phyloP scores from a whole-genome alignment of 2,113 vertebrate genomes.

The Coryphaenoides rupestris region DNA sequence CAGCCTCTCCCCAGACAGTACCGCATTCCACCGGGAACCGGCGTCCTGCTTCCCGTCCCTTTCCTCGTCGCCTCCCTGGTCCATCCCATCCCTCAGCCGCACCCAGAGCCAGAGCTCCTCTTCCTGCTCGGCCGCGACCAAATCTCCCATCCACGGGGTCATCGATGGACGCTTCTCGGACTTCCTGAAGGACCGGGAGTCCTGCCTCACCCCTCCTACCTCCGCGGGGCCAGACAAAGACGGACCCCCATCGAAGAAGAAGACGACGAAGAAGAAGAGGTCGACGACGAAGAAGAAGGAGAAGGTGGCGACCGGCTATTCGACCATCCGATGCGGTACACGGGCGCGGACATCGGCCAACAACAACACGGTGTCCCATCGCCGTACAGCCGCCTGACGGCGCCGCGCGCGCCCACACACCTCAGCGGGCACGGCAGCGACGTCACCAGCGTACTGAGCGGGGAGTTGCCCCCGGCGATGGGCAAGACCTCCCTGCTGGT shows the following conservation, averaged over 20 bases:
- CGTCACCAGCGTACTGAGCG: constrained; percentile 94
- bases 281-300: background rate
- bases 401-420: constrained; percentile 84
- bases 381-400: constrained; percentile 90
- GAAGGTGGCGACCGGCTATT: constrained; percentile 34
- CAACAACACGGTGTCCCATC: constrained; percentile 78
- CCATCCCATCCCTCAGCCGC: constrained; percentile 84
- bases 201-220: constrained; percentile 41
- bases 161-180: constrained; percentile 85
- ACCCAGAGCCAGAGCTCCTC: constrained; percentile 75
- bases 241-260: constrained; percentile 51
- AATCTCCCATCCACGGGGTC: constrained; percentile 76
- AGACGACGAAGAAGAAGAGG: no score
- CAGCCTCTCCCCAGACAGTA: constrained; percentile 80
- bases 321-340: no score
- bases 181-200: constrained; percentile 73
- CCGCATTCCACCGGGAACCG: constrained; percentile 75
- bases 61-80: constrained; percentile 74
- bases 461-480: constrained; percentile 95
- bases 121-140: constrained; percentile 71
- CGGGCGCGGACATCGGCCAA: background rate
- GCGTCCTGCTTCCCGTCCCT: constrained; percentile 45
- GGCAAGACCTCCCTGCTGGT: constrained; percentile 87
- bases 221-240: constrained; percentile 33
- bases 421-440: constrained; percentile 91